Percentiles rank a stretch among this genome's conserved stretches.
phyloP scores from a whole-genome alignment of 2,113 vertebrate species.

The Hiodon alosoides region DNA sequence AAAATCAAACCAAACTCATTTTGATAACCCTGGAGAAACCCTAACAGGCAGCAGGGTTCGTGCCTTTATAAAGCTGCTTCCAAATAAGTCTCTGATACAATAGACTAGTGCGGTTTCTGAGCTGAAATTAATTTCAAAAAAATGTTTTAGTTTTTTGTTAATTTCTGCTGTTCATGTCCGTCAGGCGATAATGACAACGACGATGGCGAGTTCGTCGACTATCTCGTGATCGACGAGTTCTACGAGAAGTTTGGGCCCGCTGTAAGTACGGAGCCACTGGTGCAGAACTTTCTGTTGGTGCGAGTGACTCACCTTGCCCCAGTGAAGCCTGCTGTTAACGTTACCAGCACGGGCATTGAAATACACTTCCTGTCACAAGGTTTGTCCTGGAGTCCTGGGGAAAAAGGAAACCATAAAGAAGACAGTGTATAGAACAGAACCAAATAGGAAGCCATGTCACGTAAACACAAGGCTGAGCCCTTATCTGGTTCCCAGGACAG shows the following conservation, averaged over 20 bases:
- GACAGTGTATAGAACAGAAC: conserved; percentile 15
- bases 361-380: not conserved
- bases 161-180: not conserved
- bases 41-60: too few relatives aligned
- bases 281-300: not conserved
- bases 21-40: too few relatives aligned
- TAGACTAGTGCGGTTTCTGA: too few relatives aligned
- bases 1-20: too few relatives aligned
- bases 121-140: not conserved
- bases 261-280: conserved; percentile 38
- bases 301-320: conserved; percentile 1
- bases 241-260: conserved; percentile 62
- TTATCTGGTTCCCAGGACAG: conserved; percentile 6
- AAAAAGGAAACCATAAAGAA: conserved; percentile 15
- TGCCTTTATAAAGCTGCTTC: too few relatives aligned
- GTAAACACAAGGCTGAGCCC: not conserved
- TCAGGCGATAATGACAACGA: conserved; percentile 41
- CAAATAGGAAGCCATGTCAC: conserved; percentile 18
- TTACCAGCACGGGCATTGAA: not conserved
- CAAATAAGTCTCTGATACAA: not conserved
- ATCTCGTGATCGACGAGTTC: conserved; percentile 57
- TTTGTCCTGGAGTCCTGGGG: conserved; percentile 6
- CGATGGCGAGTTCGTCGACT: conserved; percentile 44
- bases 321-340: not conserved
- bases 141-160: not conserved